Base-by-base conservation (phyloP, 2,797 vertebrate genomes). In the Myotis planiceps region DNA sequence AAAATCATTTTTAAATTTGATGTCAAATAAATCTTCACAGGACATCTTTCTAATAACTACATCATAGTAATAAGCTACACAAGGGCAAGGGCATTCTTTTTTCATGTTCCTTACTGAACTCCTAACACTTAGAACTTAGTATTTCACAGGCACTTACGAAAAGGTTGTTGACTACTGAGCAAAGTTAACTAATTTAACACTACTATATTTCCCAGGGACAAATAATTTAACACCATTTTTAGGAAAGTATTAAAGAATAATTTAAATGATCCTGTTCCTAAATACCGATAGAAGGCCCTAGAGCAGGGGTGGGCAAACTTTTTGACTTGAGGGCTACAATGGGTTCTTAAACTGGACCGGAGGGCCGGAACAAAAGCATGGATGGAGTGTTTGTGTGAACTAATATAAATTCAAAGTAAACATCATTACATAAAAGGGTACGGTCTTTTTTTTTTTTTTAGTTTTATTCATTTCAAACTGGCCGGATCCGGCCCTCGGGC, bases 171-270 rank as follows among this genome's bases (percentile, higher is more conserved):
- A 83, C n/a, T 79, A 82, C 1, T 58, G 66, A 92, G 29, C 79
- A 95, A 65, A 76, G 29, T 45, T 74, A 65, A 75, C 16, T 81
- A 90, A 91, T 86, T 85, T 75, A 79, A 55, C 80, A 97, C 66
- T 97, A 96, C 93, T 89, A 12, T 49, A 58, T 60, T 96, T 94
- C 86, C 75, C 95, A 97, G 63, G 97, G 96, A 97, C 81, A 94
- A 96, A 93, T 96, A 80, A 86, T 49, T 83, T 85, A 95, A 42
- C 9, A 86, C 60, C 39, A 90, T n/a, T 60, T 92, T 75, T 83
- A 80, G 45, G 13, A 96, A 85, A 97, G 71, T 88, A 95, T 96
- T 66, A 97, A 95, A 96, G 95, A 98, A 97, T 85, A 92, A 78
- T 60, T 96, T 93, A 51, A 85, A 75, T 49, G 37, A 81, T 37